Conservation (phyloP, 2,888 invertebrate species). For the Athetis lepigone region DNA sequence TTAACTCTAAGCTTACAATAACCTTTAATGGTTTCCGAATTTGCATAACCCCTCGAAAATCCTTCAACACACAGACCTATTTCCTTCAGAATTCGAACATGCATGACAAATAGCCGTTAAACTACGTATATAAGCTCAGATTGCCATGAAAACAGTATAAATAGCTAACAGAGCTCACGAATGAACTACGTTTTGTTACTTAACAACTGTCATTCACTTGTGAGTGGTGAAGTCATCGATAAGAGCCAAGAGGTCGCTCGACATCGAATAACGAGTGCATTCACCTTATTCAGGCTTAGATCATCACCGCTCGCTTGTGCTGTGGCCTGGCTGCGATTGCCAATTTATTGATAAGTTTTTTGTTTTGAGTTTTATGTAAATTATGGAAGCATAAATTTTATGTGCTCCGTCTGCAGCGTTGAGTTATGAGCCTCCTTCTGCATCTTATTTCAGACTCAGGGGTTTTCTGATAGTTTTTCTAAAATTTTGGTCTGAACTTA, state of each 20-base stretch:
- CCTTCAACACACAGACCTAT: constrained; percentile 8
- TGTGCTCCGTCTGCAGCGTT: too few species aligned
- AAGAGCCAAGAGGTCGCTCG: constrained; percentile 51
- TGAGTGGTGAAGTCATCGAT: constrained; percentile 61
- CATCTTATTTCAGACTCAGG: too few species aligned
- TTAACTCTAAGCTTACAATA: too few species aligned
- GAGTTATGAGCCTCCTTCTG: too few species aligned
- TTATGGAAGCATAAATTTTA: too few species aligned
- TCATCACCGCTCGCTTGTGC: constrained; percentile 60
- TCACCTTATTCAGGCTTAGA: constrained; percentile 65
- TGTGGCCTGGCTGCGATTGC: constrained; percentile 25
- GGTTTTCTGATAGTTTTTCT: too few species aligned
- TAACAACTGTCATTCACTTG: constrained; percentile 47
- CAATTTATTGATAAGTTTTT: constrained; percentile 12
- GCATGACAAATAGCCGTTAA: constrained; percentile 30
- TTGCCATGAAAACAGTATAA: constrained; percentile 43
- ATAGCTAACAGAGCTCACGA: constrained; percentile 22
- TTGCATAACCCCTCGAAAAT: constrained; percentile 5
- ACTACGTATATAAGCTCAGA: constrained; percentile 21
- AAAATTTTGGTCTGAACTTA: too few species aligned
- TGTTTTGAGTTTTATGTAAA: constrained; percentile 1
- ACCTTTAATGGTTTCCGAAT: not conserved
- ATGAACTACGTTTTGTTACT: constrained; percentile 52
- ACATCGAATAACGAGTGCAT: constrained; percentile 61
- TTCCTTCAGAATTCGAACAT: constrained; percentile 14